Base-by-base conservation (phyloP, 2,888 invertebrate genomes). In the Athetis lepigone region DNA sequence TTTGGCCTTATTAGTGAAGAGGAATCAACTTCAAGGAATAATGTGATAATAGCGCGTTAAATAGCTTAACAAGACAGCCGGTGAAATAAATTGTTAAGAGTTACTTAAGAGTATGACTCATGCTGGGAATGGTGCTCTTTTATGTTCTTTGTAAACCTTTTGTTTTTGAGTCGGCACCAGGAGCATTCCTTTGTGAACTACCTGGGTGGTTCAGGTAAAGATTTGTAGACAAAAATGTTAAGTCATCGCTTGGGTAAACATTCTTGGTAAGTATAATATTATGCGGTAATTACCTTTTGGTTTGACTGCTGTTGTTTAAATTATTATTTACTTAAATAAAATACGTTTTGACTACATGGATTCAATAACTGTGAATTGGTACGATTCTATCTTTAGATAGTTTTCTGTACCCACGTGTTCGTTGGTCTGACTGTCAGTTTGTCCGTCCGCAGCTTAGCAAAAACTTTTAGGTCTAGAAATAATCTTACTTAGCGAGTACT, bases 121-220 rank as follows among this genome's bases (percentile, higher is more conserved):
- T 61, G 54, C 66, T 70, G 72, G 49, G 65, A 62, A 49, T 49
- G 43, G 54, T 62, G 50, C 52, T 46, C 61, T 70, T 77, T 61
- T 49, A 36, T 62, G 42, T 65, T 46, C 42, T 39, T 59, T 58
- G 29, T 64, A 45, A 50, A 46, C 40, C 33, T 57, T 64, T 77
- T 74, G 62, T 74, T 63, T 65, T 63, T 60, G 33, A 55, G 51
- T 50, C 45, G 51, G 37, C 46, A 47, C 13, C 52, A 46, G 52
- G 27, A 72, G 57, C 46, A 71, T 71, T 75, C 55, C 49, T 19
- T 58, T 42, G 42, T 25, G 19, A 49, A 54, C 64, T 78, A 78
- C 68, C 75, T 78, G 68, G 39, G 65, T 58, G 57, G 56, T 47
- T 57, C 78, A 78, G 78, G 78, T 80, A 78, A 66, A 49, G 42